Percentiles rank a stretch among this genome's conserved stretches.
These are phyloP conservation scores for Dilophus febrilis DNA, from an alignment of 2,888 invertebrate species.

Conservation along the genomic window DNA sequence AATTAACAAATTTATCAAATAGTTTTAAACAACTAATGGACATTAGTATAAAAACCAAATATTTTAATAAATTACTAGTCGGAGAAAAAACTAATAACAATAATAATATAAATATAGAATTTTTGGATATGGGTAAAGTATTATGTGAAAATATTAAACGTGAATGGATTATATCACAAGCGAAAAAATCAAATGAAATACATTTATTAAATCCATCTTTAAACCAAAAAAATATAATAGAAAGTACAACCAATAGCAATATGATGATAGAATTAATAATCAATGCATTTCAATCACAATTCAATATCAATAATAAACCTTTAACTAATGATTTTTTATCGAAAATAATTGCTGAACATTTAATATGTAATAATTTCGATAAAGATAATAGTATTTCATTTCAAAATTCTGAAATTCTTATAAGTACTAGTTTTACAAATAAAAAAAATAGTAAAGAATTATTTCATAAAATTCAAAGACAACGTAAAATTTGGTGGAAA, in stretches of 20 bases:
- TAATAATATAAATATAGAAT: not conserved
- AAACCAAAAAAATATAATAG: too few species aligned
- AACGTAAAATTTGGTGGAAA: conserved; percentile 74
- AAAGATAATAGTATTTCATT: not conserved
- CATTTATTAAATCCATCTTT: too few species aligned
- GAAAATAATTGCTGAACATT: not conserved
- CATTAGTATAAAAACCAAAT: conserved; percentile 10
- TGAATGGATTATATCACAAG: conserved; percentile 1
- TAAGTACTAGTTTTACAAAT: conserved; percentile 15
- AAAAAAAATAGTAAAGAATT: conserved; percentile 34
- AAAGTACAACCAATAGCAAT: too few species aligned
- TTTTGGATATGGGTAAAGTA: not conserved
- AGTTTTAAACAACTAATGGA: conserved; percentile 5
- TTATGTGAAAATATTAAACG: conserved; percentile 1
- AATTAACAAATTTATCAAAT: not conserved
- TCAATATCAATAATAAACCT: too few species aligned
- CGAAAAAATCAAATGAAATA: not conserved
- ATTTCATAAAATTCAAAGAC: conserved; percentile 58
- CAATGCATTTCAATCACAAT: not conserved
- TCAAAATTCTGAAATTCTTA: conserved; percentile 13
- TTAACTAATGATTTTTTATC: not conserved
- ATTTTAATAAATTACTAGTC: too few species aligned
- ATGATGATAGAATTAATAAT: conserved; percentile 13
- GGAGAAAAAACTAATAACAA: not conserved
- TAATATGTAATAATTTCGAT: conserved; percentile 8